Base-by-base conservation (phyloP, 2,888 invertebrate genomes). In the Thereva unica region DNA sequence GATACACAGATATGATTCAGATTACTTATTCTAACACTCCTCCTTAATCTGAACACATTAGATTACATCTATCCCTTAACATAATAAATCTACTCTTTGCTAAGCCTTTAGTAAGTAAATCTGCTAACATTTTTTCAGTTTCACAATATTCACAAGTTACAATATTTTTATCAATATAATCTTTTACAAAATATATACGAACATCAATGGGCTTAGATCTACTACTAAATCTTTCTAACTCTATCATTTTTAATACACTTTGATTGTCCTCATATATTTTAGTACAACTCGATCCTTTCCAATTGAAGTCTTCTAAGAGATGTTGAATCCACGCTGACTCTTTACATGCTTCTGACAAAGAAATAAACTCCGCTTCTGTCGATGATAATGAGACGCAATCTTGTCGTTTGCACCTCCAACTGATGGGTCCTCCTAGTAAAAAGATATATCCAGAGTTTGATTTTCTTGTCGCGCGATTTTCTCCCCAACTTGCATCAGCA, bases 401-500 rank as follows among this genome's bases (percentile, higher is more conserved):
- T 71, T 77, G 76, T 34, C 74, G 75, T 23, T 67, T 59, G 54
- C 74, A 73, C 8, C 65, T 50, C 76, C 77, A 76, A 57, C 71
- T 74, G 3, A 76, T 71, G 42, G 70, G 70, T 53, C 69, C 67
- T 63, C 52, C 44, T 42, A 65, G 50, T 5, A 35, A 45, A 47
- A 71, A 72, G 65, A 77, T 4, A 54, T 73, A 74, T 8, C 76
- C 76, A 52, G 72, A 75, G 63, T 74, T 74, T 8, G 75, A 78
- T 64, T 75, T 77, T 49, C 76, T 40, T 52, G 73, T 72, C 4
- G 7, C 40, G 47, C 69, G 67, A 56, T 76, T 70, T 53, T 76
- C 73, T 6, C 75, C 76, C 76, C 75, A 77, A 70, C 74, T 73
- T 44, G 76, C 76, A 68, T 77, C 75, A 8, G 74, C 73, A 63